phyloP scores from a whole-genome alignment of 2,113 vertebrate species.

The Zapus hudsonius region DNA sequence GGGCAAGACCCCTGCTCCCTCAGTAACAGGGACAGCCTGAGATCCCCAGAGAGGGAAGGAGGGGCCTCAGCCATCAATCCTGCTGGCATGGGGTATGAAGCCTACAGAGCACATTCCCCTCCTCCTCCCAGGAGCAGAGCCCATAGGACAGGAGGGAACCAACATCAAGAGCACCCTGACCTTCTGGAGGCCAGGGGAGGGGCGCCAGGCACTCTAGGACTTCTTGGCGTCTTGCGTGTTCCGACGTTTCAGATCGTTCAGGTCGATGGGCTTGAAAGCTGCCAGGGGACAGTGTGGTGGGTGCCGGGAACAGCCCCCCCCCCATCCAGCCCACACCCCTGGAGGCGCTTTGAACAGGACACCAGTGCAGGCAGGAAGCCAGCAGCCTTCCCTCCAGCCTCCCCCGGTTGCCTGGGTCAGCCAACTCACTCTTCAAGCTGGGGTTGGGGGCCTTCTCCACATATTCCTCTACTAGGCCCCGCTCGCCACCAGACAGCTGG shows the following conservation, averaged over 20 bases:
- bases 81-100: background rate
- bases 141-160: slow-evolving; percentile 76
- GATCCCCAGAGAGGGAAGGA: background rate
- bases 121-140: slow-evolving; percentile 37
- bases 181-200: slow-evolving; percentile 62
- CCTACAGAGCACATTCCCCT: background rate
- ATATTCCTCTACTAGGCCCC: slow-evolving; percentile 96
- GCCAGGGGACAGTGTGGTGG: slow-evolving; percentile 48
- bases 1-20: background rate
- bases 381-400: background rate
- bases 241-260: slow-evolving; percentile 93
- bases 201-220: slow-evolving; percentile 86
- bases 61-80: background rate
- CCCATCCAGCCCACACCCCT: background rate
- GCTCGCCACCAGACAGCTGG: slow-evolving; percentile 91
- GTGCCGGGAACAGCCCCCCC: background rate
- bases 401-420: accelerated
- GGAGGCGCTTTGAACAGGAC: background rate
- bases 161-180: slow-evolving; percentile 76
- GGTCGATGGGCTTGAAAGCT: slow-evolving; percentile 95
- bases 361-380: background rate
- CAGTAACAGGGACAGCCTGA: background rate
- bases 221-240: slow-evolving; percentile 94
- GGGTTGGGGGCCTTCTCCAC: slow-evolving; percentile 98
- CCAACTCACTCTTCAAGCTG: slow-evolving; percentile 94